Base-by-base conservation (phyloP, 2,888 invertebrate genomes). In the Thelaira solivaga region DNA sequence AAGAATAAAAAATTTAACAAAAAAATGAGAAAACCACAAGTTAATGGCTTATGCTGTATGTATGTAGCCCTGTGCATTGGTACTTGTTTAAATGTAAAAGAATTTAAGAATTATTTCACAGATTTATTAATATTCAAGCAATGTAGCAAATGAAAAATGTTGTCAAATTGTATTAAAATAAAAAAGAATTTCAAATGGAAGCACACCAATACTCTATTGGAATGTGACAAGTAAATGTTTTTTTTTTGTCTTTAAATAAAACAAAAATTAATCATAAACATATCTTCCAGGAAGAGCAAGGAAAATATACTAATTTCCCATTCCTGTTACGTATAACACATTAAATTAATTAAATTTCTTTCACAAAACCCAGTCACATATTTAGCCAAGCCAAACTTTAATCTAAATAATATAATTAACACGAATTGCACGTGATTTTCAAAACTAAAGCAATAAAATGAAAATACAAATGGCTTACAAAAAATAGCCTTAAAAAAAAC, bases 361-460 rank as follows among this genome's bases (percentile, higher is more conserved):
- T 10, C n/a, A n/a, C n/a, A 55, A 65, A 78, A 71, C 65, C 64
- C 8, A 61, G 74, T 71, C 78, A 78, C 78, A 78, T 74, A 78
- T 65, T 78, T 74, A 65, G 20, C 34, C 59, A 61, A 74, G 61
- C n/a, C n/a, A 78, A 78, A 69, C 53, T 57, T 64, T 51, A 65
- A 62, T 57, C 36, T 31, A 57, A 65, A 74, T 64, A 10, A 74
- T 71, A 61, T 75, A 74, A 75, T 71, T 80, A 80, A 67, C 62
- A 76, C 51, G 79, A 79, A 79, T 59, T 79, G 72, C 65, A 76
- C 79, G 79, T 80, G 79, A 80, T 80, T 20, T n/a, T 57, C 43
- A 55, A 34, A 59, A 24, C 24, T 4, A 43, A 62, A 51, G 24
- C 26, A 67, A 77, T 64, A 64, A 73, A 64, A 68, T 13, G 59